Conservation (phyloP, 2,113 vertebrate genomes). For the Ameiurus melas region DNA sequence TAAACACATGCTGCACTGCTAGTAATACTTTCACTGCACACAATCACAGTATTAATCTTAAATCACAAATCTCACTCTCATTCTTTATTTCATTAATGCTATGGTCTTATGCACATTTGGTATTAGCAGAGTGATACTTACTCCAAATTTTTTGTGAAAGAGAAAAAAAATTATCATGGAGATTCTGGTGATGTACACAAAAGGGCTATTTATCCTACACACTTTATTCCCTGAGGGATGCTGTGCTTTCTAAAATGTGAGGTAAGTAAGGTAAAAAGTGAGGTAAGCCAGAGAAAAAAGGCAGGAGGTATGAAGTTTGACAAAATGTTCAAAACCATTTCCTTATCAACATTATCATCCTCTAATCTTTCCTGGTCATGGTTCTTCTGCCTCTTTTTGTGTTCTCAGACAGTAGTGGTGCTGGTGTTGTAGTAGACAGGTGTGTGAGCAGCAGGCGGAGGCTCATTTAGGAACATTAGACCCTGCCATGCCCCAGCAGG, state of each 20-base stretch:
- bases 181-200: neutral
- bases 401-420: conserved; percentile 5
- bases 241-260: conserved; percentile 41
- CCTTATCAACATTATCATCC: conserved; percentile 49
- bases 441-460: conserved; percentile 76
- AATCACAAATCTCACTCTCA: conserved; percentile 35
- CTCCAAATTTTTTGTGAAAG: neutral
- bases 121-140: neutral
- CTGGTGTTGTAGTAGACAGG: conserved; percentile 63
- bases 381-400: neutral
- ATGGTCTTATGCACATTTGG: conserved; percentile 16
- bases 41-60: conserved; percentile 67
- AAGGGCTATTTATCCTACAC: neutral
- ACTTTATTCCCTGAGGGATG: conserved; percentile 63
- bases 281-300: conserved; percentile 33
- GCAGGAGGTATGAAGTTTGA: neutral
- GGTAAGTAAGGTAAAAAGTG: conserved; percentile 50
- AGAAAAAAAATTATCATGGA: neutral
- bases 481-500: conserved; percentile 64
- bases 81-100: conserved; percentile 72
- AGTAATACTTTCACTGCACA: conserved; percentile 57
- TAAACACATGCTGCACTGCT: conserved; percentile 63
- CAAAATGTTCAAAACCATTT: conserved; percentile 9
- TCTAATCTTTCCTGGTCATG: conserved; percentile 45
- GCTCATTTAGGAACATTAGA: conserved; percentile 76